Conservation (phyloP, 2,797 vertebrate species). For the Arnoldichthys spilopterus region DNA sequence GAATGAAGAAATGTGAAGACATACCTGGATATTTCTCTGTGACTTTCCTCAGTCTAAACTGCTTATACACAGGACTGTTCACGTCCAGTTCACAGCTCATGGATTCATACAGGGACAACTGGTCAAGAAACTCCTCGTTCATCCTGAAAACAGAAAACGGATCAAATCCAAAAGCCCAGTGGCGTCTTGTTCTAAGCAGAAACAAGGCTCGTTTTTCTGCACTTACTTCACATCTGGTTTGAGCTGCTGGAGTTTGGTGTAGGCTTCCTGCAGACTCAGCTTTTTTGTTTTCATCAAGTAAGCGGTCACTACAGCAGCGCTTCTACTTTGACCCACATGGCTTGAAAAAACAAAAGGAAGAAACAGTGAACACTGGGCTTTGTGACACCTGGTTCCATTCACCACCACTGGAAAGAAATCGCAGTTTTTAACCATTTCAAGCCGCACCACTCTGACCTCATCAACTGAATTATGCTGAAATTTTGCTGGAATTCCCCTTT, state of each 20-base stretch:
- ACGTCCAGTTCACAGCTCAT: slow-evolving; percentile 86
- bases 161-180: not conserved
- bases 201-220: not conserved
- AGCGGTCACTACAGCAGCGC: slow-evolving; percentile 86
- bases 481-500: no score
- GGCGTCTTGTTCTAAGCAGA: not conserved
- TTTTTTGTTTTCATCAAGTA: slow-evolving; percentile 88
- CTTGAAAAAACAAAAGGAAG: slow-evolving; percentile 68
- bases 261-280: slow-evolving; percentile 82
- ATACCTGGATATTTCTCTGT: slow-evolving; percentile 86
- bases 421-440: no score
- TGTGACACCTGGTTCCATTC: no score
- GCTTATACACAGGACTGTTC: slow-evolving; percentile 84
- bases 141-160: slow-evolving; percentile 75
- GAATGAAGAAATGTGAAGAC: not conserved
- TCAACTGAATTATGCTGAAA: no score
- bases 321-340: slow-evolving; percentile 90
- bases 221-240: slow-evolving; percentile 85
- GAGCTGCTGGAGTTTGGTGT: slow-evolving; percentile 75
- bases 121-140: slow-evolving; percentile 87
- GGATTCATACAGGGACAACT: slow-evolving; percentile 85
- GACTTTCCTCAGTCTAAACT: slow-evolving; percentile 86
- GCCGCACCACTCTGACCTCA: no score
- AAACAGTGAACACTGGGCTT: not conserved
- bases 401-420: no score